phyloP scores from a whole-genome alignment of 2,888 invertebrate genomes.

The Aspidapion aeneum region DNA sequence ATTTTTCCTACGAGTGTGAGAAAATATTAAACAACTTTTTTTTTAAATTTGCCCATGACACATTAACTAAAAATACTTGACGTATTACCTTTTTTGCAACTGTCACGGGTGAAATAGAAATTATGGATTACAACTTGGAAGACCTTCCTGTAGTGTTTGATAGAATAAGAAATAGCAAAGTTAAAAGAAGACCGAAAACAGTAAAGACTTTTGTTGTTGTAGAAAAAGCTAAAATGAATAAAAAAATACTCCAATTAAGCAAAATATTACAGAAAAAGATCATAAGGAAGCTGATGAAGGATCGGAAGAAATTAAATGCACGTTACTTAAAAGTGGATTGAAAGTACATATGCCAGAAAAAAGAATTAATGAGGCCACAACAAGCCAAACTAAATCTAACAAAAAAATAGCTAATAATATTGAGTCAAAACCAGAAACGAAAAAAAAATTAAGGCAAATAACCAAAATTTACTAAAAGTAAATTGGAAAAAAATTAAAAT shows the following conservation, averaged over 20 bases:
- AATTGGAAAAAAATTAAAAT: background rate
- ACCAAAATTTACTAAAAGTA: background rate
- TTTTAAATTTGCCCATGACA: no score
- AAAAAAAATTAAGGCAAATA: background rate
- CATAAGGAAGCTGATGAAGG: background rate
- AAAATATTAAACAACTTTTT: background rate
- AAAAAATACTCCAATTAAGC: background rate
- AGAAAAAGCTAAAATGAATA: background rate
- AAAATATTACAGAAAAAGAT: background rate
- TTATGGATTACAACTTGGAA: no score
- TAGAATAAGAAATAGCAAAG: background rate
- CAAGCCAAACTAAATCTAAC: background rate
- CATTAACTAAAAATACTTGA: no score
- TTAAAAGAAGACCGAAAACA: background rate
- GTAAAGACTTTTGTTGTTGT: background rate
- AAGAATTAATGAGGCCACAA: background rate
- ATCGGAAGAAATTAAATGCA: background rate
- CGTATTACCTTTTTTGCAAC: no score
- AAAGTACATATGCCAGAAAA: background rate
- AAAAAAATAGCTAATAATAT: background rate
- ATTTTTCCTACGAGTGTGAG: no score
- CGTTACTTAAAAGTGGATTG: background rate
- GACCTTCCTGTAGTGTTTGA: no score
- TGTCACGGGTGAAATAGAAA: no score
- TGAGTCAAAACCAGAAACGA: background rate